Evolutionary conservation across 2,888 invertebrate genomes (phyloP).

Genomic region (Ganaspis brasiliensis): DNA sequence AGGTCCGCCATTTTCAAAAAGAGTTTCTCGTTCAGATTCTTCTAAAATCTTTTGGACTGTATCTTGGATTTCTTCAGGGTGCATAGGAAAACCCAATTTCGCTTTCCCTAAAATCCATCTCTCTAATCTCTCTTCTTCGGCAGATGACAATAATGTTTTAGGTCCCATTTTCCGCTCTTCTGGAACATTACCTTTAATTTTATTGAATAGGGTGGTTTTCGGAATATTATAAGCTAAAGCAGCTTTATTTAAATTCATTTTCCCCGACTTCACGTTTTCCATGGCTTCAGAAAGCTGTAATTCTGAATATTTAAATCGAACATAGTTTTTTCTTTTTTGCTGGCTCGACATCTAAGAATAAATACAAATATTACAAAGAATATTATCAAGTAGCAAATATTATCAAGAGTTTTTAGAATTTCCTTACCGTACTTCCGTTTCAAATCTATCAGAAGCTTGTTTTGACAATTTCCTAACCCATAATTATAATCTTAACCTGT

Average conservation of each 20-base stretch:
- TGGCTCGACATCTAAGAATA: too few species aligned
- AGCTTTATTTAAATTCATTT: slow-evolving; percentile 36
- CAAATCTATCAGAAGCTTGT: too few species aligned
- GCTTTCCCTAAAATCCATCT: slow-evolving; percentile 61
- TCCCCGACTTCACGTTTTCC: neutral
- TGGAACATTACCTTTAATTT: slow-evolving; percentile 47
- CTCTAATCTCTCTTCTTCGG: slow-evolving; percentile 54
- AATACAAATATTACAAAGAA: too few species aligned
- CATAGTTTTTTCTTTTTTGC: slow-evolving; percentile 34
- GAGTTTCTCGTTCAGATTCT: slow-evolving; percentile 54
- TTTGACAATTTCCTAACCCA: too few species aligned
- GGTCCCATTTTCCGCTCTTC: slow-evolving; percentile 55
- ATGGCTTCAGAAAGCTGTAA: slow-evolving; percentile 9
- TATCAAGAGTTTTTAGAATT: too few species aligned
- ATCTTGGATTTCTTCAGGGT: slow-evolving; percentile 61
- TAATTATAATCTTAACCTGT: too few species aligned
- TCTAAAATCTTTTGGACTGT: slow-evolving; percentile 60
- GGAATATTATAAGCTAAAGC: slow-evolving; percentile 45
- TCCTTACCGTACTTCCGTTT: too few species aligned
- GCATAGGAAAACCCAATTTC: slow-evolving; percentile 64
- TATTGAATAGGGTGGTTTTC: slow-evolving; percentile 50
- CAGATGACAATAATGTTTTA: slow-evolving; percentile 4
- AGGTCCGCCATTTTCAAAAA: slow-evolving; percentile 61
- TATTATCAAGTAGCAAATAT: too few species aligned
- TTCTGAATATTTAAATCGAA: slow-evolving; percentile 13